Evolutionary conservation across 2,113 vertebrate genomes (phyloP).

Genomic region (Alethe castanea): DNA sequence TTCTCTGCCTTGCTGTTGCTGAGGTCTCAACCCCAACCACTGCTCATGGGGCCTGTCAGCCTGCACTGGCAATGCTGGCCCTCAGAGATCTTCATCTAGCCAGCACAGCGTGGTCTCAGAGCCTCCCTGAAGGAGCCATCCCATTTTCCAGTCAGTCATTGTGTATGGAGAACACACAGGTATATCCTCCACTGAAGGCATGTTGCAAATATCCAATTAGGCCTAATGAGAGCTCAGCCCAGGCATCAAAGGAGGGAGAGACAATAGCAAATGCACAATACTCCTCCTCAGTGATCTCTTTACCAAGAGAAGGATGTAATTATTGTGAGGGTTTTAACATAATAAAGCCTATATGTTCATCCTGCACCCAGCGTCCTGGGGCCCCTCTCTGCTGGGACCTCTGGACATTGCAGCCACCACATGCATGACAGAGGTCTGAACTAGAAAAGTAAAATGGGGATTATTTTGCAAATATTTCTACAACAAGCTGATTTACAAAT

Average conservation of each 20-base stretch:
- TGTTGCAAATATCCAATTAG: not conserved
- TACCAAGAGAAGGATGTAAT: not conserved
- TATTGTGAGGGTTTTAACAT: slow-evolving; percentile 11
- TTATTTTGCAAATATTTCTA: not conserved
- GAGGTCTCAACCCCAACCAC: not conserved
- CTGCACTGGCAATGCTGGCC: fast-evolving
- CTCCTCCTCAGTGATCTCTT: not conserved
- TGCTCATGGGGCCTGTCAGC: not conserved
- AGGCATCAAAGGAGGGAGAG: not conserved
- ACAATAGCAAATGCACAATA: not conserved
- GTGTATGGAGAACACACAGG: not conserved
- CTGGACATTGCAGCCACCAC: not conserved
- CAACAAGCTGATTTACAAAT: not conserved
- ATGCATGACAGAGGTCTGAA: not conserved
- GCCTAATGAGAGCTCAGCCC: slow-evolving; percentile 33
- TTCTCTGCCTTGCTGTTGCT: not conserved
- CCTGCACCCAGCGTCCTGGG: not conserved
- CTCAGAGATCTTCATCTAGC: not conserved
- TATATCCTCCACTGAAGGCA: not conserved
- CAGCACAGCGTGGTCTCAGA: not conserved
- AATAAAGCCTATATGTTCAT: not conserved
- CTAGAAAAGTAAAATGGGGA: not conserved
- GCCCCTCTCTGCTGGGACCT: not conserved
- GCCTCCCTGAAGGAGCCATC: not conserved
- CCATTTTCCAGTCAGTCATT: not conserved